Evolutionary conservation across 2,113 vertebrate species (phyloP).

Genomic region (Pygoscelis antarcticus): DNA sequence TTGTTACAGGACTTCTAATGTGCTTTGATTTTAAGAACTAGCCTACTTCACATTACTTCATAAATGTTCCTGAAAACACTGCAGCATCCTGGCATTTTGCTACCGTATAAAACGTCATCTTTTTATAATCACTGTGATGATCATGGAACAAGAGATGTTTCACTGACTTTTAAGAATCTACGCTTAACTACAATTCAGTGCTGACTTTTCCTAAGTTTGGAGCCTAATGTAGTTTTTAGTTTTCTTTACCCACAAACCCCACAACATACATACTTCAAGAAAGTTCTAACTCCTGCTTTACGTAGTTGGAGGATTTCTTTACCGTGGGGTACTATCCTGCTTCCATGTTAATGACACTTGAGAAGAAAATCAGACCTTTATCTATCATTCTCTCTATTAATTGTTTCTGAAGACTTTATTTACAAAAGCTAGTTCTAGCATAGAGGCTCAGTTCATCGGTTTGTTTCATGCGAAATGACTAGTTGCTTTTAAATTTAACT

Average conservation of each 20-base stretch:
- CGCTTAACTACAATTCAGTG: not conserved
- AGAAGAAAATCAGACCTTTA: not conserved
- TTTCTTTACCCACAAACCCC: not conserved
- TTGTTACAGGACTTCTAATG: constrained; percentile 27
- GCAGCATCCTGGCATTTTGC: constrained; percentile 28
- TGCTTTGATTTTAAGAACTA: constrained; percentile 41
- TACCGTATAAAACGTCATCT: not conserved
- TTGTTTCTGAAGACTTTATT: constrained; percentile 20
- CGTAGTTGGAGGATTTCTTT: constrained; percentile 1
- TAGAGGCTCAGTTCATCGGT: not conserved
- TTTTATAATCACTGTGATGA: constrained; percentile 53
- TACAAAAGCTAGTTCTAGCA: constrained; percentile 24
- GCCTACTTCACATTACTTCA: constrained; percentile 29
- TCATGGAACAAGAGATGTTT: not conserved
- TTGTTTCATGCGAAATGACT: constrained; percentile 37
- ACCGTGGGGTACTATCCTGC: not conserved
- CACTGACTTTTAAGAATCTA: not conserved
- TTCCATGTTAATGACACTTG: not conserved
- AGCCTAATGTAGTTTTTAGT: not conserved
- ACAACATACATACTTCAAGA: not conserved
- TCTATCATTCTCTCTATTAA: not conserved
- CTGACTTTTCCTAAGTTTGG: not conserved
- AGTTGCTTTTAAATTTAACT: constrained; percentile 61
- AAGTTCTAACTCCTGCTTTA: not conserved
- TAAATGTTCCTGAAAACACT: constrained; percentile 22